Evolutionary conservation across 2,797 vertebrate species (phyloP).

Genomic region (Pristis pectinata): DNA sequence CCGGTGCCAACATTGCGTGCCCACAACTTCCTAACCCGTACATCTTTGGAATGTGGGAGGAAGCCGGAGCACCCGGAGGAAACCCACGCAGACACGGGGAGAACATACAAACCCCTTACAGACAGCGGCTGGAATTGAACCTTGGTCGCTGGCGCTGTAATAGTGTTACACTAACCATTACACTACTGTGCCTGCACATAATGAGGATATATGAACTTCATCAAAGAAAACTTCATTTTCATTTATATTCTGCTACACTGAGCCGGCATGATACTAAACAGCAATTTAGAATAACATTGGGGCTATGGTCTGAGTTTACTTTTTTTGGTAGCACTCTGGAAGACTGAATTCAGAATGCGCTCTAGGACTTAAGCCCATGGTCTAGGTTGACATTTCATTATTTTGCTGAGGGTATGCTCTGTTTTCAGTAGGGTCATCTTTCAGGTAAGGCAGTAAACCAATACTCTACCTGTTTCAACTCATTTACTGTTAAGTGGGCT

Average conservation of each 20-base stretch:
- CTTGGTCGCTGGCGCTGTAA: too few species aligned
- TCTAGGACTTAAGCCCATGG: background rate
- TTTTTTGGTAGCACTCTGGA: background rate
- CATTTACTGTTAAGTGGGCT: background rate
- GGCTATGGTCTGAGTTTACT: background rate
- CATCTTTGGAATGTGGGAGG: too few species aligned
- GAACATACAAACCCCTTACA: too few species aligned
- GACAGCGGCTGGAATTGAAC: too few species aligned
- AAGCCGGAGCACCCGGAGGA: too few species aligned
- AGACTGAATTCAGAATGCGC: background rate
- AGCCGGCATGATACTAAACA: too few species aligned
- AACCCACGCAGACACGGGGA: too few species aligned
- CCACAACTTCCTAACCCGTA: too few species aligned
- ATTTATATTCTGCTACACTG: background rate
- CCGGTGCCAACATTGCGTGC: too few species aligned
- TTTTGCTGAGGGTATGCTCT: background rate
- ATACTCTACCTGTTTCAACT: background rate
- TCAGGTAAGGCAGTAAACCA: background rate
- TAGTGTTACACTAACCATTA: too few species aligned
- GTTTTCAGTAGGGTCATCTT: background rate
- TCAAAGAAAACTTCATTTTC: background rate
- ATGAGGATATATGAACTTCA: background rate
- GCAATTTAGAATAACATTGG: background rate
- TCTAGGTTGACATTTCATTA: background rate
- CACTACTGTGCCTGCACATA: too few species aligned